phyloP scores from a whole-genome alignment of 2,888 invertebrate genomes.

The Metellina segmentata region DNA sequence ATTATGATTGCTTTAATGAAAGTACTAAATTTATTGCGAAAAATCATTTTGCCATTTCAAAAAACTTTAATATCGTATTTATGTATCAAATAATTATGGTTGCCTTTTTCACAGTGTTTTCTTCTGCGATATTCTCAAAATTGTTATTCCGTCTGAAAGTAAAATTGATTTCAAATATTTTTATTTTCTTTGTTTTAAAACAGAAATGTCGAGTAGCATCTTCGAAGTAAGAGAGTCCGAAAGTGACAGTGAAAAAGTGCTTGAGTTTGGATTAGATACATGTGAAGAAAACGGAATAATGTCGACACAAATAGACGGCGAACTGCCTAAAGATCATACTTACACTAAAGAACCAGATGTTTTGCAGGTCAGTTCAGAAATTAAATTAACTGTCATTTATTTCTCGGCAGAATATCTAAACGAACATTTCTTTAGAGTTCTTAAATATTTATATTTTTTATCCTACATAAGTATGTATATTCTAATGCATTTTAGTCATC shows the following conservation, averaged over 20 bases:
- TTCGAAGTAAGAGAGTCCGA: slow-evolving; percentile 69
- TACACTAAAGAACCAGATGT: slow-evolving; percentile 73
- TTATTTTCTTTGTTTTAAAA: neutral
- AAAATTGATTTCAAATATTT: no score
- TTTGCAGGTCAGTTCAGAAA: slow-evolving; percentile 43
- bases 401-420: no score
- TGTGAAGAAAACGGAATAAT: slow-evolving; percentile 67
- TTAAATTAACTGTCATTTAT: neutral
- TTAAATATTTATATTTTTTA: no score
- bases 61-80: neutral
- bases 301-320: slow-evolving; percentile 50
- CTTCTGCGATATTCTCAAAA: no score
- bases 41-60: neutral
- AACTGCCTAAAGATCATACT: slow-evolving; percentile 74
- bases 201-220: slow-evolving; percentile 70
- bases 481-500: no score
- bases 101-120: neutral
- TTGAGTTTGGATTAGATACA: slow-evolving; percentile 53
- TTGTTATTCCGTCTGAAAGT: no score
- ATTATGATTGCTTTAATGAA: neutral
- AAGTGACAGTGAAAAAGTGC: slow-evolving; percentile 57
- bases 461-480: no score
- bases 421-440: no score
- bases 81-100: neutral
- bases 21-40: neutral